phyloP scores from a whole-genome alignment of 1,140 invertebrate species.

The Pentalonia nigronervosa region DNA sequence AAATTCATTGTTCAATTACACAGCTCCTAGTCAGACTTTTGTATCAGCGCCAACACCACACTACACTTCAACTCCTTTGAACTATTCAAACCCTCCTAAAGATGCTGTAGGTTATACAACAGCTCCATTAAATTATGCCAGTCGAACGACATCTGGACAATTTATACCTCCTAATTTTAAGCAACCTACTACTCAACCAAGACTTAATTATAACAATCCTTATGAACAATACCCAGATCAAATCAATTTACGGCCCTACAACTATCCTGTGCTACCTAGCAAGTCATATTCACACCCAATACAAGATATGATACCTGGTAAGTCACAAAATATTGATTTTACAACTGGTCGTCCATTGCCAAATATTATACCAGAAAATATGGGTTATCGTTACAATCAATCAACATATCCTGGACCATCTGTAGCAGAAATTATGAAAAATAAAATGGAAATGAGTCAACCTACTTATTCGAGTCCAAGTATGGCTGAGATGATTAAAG shows the following conservation, averaged over 20 bases:
- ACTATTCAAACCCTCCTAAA: conserved; percentile 51
- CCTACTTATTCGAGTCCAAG: conserved; percentile 37
- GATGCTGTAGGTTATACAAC: conserved; percentile 41
- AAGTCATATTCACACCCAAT: conserved; percentile 50
- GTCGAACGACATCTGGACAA: conserved; percentile 26
- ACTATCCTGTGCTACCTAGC: conserved; percentile 34
- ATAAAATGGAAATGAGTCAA: conserved; percentile 48
- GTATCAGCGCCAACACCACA: conserved; percentile 49
- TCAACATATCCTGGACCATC: conserved; percentile 26
- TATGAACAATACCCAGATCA: conserved; percentile 54
- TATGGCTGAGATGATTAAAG: conserved; percentile 51
- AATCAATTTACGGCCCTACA: conserved; percentile 50
- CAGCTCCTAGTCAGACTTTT: conserved; percentile 32
- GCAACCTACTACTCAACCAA: conserved; percentile 36
- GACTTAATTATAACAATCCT: conserved; percentile 48
- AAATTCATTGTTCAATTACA: conserved; percentile 44
- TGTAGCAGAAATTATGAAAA: conserved; percentile 48
- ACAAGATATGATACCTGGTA: conserved; percentile 39
- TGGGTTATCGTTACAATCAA: conserved; percentile 42
- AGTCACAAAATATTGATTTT: conserved; percentile 53
- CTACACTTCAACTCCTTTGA: conserved; percentile 48
- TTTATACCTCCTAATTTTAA: conserved; percentile 48
- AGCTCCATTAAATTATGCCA: conserved; percentile 47
- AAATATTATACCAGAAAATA: conserved; percentile 20
- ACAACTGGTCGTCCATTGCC: conserved; percentile 45